Base-by-base conservation (phyloP, 1,140 invertebrate species). In the Galendromus occidentalis region DNA sequence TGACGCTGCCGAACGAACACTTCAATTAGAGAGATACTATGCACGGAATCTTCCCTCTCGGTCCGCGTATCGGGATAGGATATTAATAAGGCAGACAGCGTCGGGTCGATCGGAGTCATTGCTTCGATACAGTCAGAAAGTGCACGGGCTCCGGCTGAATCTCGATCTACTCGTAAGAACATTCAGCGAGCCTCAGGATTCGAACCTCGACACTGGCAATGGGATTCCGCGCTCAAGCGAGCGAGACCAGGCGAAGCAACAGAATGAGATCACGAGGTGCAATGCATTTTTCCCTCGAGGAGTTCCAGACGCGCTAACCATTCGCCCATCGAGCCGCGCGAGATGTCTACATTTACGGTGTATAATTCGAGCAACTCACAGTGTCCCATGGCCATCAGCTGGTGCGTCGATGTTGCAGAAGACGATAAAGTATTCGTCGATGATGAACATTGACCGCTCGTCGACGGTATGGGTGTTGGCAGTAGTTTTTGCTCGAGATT, bases 401-500 rank as follows among this genome's bases (percentile, higher is more conserved):
- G 25, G 51, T 59, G 51, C 25, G 51, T 25, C 25, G 14, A 29
- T 14, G 33, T 14, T 59, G 51, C 25, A 29, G 51, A 59, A 7
- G 45, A 47, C 14, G 45, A 6, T 25, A 22, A 59, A 1, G 51
- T 59, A 29, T 14, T 59, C 14, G 51, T 25, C 17, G 25, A 29
- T 59, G 51, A 20, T 4, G 14, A 29, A 17, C 51, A 20, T 33
- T 59, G 51, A 29, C 25, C 14, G 17, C 25, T 59, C 14, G 51
- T 25, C 51, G 51, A 33, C 51, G 51, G 51, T 25, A 25, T 30
- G 12, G 67, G 68, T 1, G 68, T 71, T 20, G 69, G 69, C 30
- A 71, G 65, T n/a, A 71, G 44, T 42, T 72, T 72, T 51, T 72
- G 70, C 22, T 72, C 71, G n/a, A 72, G 65, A 66, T 72, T 70